These are phyloP conservation scores for Periophthalmus modestus DNA, from an alignment of 2,113 vertebrate species.

Conservation along the genomic window DNA sequence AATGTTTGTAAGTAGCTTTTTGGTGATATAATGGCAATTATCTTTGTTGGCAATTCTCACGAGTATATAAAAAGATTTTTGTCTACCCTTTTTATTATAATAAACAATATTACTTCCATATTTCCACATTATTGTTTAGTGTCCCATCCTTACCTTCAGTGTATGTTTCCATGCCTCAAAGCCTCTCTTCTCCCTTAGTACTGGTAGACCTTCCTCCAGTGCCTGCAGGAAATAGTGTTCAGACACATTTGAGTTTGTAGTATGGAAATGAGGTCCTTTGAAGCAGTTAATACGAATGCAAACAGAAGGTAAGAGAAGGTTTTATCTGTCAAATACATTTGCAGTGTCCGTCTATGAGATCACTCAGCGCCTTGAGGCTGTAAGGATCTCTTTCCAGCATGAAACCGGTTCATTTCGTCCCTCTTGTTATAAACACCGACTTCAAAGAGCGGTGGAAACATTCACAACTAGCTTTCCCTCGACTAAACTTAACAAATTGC, in stretches of 20 bases:
- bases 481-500: slow-evolving; percentile 30
- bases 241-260: slow-evolving; percentile 58
- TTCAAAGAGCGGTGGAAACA: slow-evolving; percentile 63
- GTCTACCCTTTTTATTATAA: too few relatives aligned
- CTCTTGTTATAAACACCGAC: slow-evolving; percentile 41
- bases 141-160: not conserved
- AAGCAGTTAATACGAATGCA: slow-evolving; percentile 53
- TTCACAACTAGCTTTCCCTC: slow-evolving; percentile 37
- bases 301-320: slow-evolving; percentile 45
- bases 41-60: too few relatives aligned
- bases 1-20: too few relatives aligned
- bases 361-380: slow-evolving; percentile 30
- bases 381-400: slow-evolving; percentile 61
- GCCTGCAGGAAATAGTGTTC: slow-evolving; percentile 43
- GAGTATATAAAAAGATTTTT: too few relatives aligned
- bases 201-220: slow-evolving; percentile 25
- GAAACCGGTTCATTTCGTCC: slow-evolving; percentile 56
- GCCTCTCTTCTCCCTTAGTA: slow-evolving; percentile 15
- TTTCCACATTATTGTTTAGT: too few relatives aligned
- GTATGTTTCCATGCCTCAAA: slow-evolving; percentile 25
- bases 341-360: slow-evolving; percentile 42
- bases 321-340: slow-evolving; percentile 47
- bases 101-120: too few relatives aligned
- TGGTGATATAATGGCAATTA: too few relatives aligned
- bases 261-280: slow-evolving; percentile 60